Conservation (phyloP, 2,797 vertebrate species). For the Gymnoscopelus microlampas region DNA sequence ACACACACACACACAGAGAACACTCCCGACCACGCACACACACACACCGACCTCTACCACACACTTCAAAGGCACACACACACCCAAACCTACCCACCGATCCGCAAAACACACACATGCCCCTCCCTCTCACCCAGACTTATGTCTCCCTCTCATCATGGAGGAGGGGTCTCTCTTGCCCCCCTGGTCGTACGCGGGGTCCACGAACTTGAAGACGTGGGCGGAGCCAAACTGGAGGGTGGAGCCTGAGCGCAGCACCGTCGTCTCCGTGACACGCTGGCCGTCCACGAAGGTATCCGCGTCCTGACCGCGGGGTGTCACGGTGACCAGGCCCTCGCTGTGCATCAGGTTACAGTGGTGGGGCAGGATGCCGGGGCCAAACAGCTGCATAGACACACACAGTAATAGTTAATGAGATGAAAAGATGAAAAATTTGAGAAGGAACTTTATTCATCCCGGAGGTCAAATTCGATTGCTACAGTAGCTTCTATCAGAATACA, state of each 20-base stretch:
- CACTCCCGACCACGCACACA: no score
- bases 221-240: slow-evolving; percentile 93
- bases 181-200: slow-evolving; percentile 93
- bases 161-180: slow-evolving; percentile 86
- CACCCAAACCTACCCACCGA: not conserved
- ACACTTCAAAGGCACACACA: not conserved
- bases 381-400: slow-evolving; percentile 77
- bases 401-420: no score
- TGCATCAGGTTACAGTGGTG: slow-evolving; percentile 98
- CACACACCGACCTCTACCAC: no score
- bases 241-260: slow-evolving; percentile 92
- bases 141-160: slow-evolving; percentile 85
- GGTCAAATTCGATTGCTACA: no score
- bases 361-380: slow-evolving; percentile 93
- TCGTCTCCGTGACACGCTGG: slow-evolving; percentile 91
- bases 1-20: no score
- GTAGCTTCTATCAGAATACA: no score
- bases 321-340: slow-evolving; percentile 93
- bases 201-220: slow-evolving; percentile 98
- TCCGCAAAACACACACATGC: not conserved
- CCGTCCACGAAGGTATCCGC: slow-evolving; percentile 95
- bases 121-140: slow-evolving; percentile 79
- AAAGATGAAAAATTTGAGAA: no score
- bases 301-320: slow-evolving; percentile 90
- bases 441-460: no score